Evolutionary conservation across 2,113 vertebrate genomes (phyloP).

Genomic region (Mastomys coucha): DNA sequence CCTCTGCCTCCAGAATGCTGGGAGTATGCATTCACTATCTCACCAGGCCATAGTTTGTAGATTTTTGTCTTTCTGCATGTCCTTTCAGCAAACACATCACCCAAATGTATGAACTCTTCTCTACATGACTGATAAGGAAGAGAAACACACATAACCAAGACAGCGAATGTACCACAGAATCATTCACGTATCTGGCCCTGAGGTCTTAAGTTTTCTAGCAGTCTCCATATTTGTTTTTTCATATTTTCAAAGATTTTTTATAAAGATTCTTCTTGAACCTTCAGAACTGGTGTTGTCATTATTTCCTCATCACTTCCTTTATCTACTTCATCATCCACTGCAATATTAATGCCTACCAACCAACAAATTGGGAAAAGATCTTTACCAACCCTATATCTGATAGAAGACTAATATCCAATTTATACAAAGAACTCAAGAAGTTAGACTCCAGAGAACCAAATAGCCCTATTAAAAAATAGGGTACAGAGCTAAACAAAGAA

Average conservation of each 20-base stretch:
- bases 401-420: too few species aligned
- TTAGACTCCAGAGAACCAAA: too few species aligned
- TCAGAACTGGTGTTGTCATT: not conserved
- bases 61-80: not conserved
- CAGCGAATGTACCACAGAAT: not conserved
- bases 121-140: not conserved
- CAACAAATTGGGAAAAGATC: too few species aligned
- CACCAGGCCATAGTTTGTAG: not conserved
- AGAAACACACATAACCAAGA: not conserved
- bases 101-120: not conserved
- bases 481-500: too few species aligned
- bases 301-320: not conserved
- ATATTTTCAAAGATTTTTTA: not conserved
- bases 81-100: not conserved
- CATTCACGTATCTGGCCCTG: not conserved
- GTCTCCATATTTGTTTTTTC: not conserved
- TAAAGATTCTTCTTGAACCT: not conserved
- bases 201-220: slow-evolving; percentile 12
- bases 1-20: not conserved
- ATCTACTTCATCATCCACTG: not conserved
- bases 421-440: too few species aligned
- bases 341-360: too few species aligned
- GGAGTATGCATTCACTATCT: not conserved
- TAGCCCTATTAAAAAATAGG: too few species aligned
- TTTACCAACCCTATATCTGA: too few species aligned